These are phyloP conservation scores for Nycticorax nycticorax DNA, from an alignment of 2,113 vertebrate genomes.

Conservation along the genomic window DNA sequence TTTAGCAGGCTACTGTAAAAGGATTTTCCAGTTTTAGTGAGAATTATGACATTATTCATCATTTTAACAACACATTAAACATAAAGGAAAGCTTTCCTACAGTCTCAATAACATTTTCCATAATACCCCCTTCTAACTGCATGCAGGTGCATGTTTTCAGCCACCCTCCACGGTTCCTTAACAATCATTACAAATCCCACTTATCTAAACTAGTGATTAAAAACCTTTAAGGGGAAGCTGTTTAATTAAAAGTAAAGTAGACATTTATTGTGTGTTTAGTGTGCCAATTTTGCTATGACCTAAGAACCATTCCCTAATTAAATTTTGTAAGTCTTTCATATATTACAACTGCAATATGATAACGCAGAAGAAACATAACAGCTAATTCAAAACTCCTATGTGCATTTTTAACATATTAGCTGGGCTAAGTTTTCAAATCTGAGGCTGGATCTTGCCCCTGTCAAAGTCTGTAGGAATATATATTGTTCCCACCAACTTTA, in stretches of 20 bases:
- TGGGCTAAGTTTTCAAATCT: not conserved
- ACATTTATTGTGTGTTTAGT: conserved; percentile 26
- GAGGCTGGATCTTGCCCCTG: not conserved
- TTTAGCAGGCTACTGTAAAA: not conserved
- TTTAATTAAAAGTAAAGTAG: conserved; percentile 66
- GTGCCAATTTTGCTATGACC: conserved; percentile 32
- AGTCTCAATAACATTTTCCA: not conserved
- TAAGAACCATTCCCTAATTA: conserved; percentile 36
- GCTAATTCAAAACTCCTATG: not conserved
- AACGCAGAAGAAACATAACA: not conserved
- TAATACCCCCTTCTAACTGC: not conserved
- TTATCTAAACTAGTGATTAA: conserved; percentile 54
- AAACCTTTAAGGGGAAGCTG: conserved; percentile 39
- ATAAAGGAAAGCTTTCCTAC: not conserved
- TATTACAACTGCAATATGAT: not conserved
- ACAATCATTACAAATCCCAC: conserved; percentile 51
- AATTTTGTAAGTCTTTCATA: conserved; percentile 18
- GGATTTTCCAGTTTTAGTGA: not conserved
- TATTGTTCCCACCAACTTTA: not conserved
- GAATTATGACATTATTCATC: not conserved
- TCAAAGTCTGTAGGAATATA: not conserved
- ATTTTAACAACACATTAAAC: not conserved
- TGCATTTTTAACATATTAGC: not conserved
- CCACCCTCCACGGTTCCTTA: not conserved
- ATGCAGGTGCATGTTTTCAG: conserved; percentile 44